Base-by-base conservation (phyloP, 2,113 vertebrate genomes). In the Pontoporia blainvillei region DNA sequence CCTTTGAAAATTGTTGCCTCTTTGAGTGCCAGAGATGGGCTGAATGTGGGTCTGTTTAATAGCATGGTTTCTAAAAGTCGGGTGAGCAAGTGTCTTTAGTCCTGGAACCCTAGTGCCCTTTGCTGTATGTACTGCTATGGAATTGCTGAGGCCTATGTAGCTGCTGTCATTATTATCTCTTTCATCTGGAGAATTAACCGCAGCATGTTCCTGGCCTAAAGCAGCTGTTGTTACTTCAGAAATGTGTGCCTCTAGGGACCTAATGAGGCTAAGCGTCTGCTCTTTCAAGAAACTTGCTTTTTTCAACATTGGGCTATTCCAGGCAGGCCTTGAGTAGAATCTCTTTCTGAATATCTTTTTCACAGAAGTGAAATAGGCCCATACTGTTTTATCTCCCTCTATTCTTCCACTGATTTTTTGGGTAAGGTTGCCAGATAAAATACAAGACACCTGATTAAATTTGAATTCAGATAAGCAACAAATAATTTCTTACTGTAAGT, bases 151-250 rank as follows among this genome's bases (percentile, higher is more conserved):
- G 25, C 25, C 20, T 27, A 3, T n/a, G 11, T 8, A 72, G 36
- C 5, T 25, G 9, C n/a, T 73, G 25, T 29, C 44, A 54, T 52
- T 81, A 25, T 84, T 66, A 21, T 57, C 21, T 64, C 23, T 81
- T 83, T 84, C 66, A 86, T 78, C 46, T 92, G 44, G 71, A 96
- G 39, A 88, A 90, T 79, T 78, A 90, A 75, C 52, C 52, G 41
- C 49, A 64, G 23, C 59, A 31, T 73, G 29, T 52, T 39, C 13
- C 81, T 76, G 34, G 79, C 76, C 73, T 49, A 18, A 92, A 94
- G 49, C 75, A 90, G 29, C 57, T 75, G 18, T 94, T 49, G 49
- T 52, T 75, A 66, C 36, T 81, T 79, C 64, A 88, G 69, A 90
- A 86, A 41, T 29, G 4, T 88, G 71, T 82, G 59, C 29, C 41